Evolutionary conservation across 64 coral and sea anemone genomes (phyloP).

Genomic region (Hydrozoanthus tunicans): DNA sequence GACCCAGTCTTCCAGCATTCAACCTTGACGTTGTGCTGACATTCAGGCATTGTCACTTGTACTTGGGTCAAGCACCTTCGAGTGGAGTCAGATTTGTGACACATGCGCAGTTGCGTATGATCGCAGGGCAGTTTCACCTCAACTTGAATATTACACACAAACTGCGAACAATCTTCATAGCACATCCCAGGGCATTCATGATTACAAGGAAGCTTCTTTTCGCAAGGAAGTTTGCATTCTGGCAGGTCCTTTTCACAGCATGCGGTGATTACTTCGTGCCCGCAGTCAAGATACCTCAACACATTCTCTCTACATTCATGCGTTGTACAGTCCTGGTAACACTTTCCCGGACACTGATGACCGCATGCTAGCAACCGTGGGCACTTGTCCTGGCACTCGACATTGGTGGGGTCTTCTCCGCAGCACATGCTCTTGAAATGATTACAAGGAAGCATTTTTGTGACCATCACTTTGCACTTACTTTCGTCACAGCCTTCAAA

Average conservation of each 20-base stretch:
- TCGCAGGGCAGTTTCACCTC: slow-evolving; percentile 38
- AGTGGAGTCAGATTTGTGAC: slow-evolving; percentile 7
- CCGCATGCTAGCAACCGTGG: slow-evolving; percentile 45
- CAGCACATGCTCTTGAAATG: slow-evolving; percentile 54
- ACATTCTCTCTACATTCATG: slow-evolving; percentile 9
- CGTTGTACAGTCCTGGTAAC: slow-evolving; percentile 7
- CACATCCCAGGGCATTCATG: slow-evolving; percentile 55
- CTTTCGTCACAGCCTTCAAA: slow-evolving; percentile 17
- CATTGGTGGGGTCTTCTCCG: slow-evolving; percentile 2
- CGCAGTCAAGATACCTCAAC: slow-evolving; percentile 18
- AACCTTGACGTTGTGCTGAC: background rate
- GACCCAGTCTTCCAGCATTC: slow-evolving; percentile 29
- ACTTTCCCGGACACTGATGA: slow-evolving; percentile 63
- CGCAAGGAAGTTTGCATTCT: slow-evolving; percentile 50
- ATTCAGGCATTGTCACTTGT: background rate
- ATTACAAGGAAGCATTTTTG: slow-evolving; percentile 59
- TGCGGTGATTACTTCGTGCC: slow-evolving; percentile 12
- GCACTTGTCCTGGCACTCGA: slow-evolving; percentile 38
- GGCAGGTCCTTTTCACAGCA: slow-evolving; percentile 12
- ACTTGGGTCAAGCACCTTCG: slow-evolving; percentile 43
- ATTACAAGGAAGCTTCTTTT: slow-evolving; percentile 50
- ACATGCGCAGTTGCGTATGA: slow-evolving; percentile 24
- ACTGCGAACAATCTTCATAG: slow-evolving; percentile 41
- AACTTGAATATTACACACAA: slow-evolving; percentile 17
- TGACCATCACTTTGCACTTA: background rate